Conservation (phyloP, 2,797 vertebrate species). For the Podargus strigoides region DNA sequence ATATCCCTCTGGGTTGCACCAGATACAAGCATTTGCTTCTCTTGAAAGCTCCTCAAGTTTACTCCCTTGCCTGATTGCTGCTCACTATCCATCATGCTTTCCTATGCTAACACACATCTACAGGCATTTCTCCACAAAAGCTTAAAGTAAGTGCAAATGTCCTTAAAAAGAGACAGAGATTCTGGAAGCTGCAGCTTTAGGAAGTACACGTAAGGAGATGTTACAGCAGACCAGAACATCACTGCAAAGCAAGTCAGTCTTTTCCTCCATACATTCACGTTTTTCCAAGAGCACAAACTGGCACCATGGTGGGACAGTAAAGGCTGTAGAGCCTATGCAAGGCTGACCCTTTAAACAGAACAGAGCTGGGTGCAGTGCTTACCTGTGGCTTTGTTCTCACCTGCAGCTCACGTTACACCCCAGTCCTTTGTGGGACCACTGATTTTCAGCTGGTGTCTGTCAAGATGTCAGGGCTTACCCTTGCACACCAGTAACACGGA, state of each 20-base stretch:
- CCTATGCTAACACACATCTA: not conserved
- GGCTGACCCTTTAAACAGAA: not conserved
- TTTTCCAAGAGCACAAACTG: not conserved
- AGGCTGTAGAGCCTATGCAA: rapidly evolving
- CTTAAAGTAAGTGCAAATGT: not conserved
- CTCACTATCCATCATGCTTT: not conserved
- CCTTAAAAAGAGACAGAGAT: not conserved
- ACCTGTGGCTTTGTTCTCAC: not conserved
- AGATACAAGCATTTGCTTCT: not conserved
- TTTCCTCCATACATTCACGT: not conserved
- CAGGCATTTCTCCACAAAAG: not conserved
- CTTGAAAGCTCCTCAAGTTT: not conserved
- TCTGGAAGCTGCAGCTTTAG: not conserved
- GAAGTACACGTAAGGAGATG: not conserved
- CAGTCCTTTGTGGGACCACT: not conserved
- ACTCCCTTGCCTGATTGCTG: rapidly evolving
- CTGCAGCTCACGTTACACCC: not conserved
- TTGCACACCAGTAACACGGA: not conserved
- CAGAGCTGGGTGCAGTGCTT: not conserved
- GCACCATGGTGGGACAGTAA: rapidly evolving
- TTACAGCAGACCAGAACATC: not conserved
- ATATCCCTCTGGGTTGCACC: not conserved
- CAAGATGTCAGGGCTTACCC: not conserved
- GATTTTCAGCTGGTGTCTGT: not conserved
- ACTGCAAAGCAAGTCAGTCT: not conserved